Percentiles rank a stretch among this genome's conserved stretches.
phyloP scores from a whole-genome alignment of 2,888 invertebrate genomes.

The Dysmachus trigonus region DNA sequence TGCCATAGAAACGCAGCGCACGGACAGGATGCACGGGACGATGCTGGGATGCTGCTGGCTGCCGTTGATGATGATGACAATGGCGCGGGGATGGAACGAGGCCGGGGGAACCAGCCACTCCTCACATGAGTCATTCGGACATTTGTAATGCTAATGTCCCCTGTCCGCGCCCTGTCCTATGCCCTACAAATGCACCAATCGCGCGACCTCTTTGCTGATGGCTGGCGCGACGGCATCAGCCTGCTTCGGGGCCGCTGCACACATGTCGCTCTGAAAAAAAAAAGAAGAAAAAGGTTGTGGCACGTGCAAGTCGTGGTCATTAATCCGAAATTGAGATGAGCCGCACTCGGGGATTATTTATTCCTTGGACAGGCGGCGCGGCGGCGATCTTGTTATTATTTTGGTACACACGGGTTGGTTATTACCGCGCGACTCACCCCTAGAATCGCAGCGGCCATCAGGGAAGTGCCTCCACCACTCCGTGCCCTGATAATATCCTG shows the following conservation, averaged over 20 bases:
- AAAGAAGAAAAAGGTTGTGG: conserved; percentile 6
- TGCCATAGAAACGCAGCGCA: background rate
- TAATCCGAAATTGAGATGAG: conserved; percentile 47
- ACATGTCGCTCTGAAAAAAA: background rate
- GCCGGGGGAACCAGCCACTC: background rate
- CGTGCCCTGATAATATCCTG: too few relatives aligned
- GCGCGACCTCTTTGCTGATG: background rate
- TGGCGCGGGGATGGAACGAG: background rate
- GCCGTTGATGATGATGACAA: background rate
- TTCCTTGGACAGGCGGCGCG: background rate
- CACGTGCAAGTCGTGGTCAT: conserved; percentile 48
- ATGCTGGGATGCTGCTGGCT: background rate
- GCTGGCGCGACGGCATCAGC: background rate
- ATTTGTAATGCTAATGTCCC: conserved; percentile 3
- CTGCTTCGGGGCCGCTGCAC: background rate
- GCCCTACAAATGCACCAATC: background rate
- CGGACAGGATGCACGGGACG: background rate
- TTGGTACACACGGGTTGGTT: conserved; percentile 9
- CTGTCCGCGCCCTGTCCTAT: background rate
- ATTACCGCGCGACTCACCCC: conserved; percentile 1
- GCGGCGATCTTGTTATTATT: conserved; percentile 13
- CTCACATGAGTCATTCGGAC: background rate
- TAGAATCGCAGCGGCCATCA: background rate
- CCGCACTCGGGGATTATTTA: conserved; percentile 11
- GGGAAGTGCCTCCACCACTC: background rate